These are phyloP conservation scores for Lemur catta DNA, from an alignment of 2,797 vertebrate species.

Conservation along the genomic window DNA sequence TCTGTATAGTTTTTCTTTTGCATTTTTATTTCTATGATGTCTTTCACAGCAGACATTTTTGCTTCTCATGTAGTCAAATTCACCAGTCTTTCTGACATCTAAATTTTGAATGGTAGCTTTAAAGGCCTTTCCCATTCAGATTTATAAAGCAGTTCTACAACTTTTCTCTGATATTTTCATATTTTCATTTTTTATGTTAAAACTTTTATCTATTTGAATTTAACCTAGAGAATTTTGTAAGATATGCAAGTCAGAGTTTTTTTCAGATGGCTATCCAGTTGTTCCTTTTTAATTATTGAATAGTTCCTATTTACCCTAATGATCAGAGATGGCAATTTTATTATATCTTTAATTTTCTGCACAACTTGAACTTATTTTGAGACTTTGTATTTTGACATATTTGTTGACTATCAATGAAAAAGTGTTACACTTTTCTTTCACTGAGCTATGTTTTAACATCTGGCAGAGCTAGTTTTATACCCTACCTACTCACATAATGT, in stretches of 20 bases:
- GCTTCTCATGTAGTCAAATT: neutral
- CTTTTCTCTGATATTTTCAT: neutral
- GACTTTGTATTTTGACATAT: neutral
- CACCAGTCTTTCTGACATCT: neutral
- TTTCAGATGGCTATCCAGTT: neutral
- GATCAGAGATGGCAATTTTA: neutral
- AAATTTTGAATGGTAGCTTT: neutral
- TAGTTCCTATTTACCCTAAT: neutral
- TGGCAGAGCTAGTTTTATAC: neutral
- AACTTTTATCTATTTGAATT: neutral
- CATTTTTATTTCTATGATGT: neutral
- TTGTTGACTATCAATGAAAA: neutral
- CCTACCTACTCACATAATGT: rapidly evolving
- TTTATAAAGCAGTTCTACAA: neutral
- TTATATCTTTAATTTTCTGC: neutral
- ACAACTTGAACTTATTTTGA: neutral
- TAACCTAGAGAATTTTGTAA: neutral
- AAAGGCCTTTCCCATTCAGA: neutral
- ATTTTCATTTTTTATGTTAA: neutral
- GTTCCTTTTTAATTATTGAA: neutral
- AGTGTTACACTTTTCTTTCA: neutral
- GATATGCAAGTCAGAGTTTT: neutral
- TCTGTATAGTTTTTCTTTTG: neutral
- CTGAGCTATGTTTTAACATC: neutral
- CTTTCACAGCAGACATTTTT: neutral